Base-by-base conservation (phyloP, 2,888 invertebrate genomes). In the Mallateleia sp. region DNA sequence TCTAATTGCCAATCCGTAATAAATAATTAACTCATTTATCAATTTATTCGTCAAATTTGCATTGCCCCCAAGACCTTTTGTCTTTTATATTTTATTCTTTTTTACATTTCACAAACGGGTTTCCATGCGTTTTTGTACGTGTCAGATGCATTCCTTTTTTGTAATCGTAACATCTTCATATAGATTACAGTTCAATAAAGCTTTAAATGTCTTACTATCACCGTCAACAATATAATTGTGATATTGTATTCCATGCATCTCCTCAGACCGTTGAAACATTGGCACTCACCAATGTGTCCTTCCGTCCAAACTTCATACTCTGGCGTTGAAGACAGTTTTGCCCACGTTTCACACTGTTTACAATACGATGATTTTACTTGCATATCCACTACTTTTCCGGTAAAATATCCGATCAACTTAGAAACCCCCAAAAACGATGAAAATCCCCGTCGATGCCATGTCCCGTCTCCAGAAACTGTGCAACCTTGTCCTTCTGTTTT, bases 251-350 rank as follows among this genome's bases (percentile, higher is more conserved):
- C 54, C 66, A 38, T 87, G 54, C 34, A 74, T 45, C 60, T 88
- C 78, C 38, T 85, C 77, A 9, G 87, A 89, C 66, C 88, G 58
- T 56, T 83, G 72, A 75, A 90, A 90, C 62, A 90, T 90, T n/a
- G n/a, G n/a, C n/a, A n/a, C n/a, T n/a, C n/a, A n/a, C n/a, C n/a
- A n/a, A n/a, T n/a, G n/a, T n/a, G n/a, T n/a, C n/a, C n/a, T n/a
- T n/a, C n/a, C n/a, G n/a, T n/a, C n/a, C n/a, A n/a, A n/a, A n/a
- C n/a, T n/a, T n/a, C n/a, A n/a, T n/a, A n/a, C n/a, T n/a, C n/a
- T n/a, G n/a, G n/a, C n/a, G n/a, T n/a, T n/a, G n/a, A n/a, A n/a
- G n/a, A n/a, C n/a, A n/a, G n/a, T n/a, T n/a, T n/a, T n/a, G n/a
- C n/a, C n/a, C n/a, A n/a, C n/a, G n/a, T n/a, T n/a, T n/a, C n/a